Evolutionary conservation across 35 echinoderm and acorn worm species (phyloP).

Genomic region (Ptychodera flava): DNA sequence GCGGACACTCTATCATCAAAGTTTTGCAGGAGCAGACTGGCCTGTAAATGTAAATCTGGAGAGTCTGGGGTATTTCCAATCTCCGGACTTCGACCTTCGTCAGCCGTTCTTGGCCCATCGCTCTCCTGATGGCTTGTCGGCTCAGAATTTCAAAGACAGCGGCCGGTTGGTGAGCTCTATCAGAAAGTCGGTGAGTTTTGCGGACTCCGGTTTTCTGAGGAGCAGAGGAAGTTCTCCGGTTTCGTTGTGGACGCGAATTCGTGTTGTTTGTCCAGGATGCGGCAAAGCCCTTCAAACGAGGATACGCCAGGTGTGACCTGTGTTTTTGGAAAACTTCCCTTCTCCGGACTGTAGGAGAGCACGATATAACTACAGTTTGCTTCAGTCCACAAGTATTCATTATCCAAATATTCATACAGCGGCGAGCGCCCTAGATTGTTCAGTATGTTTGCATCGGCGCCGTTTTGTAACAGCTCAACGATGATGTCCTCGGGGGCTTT

Average conservation of each 20-base stretch:
- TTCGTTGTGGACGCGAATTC: background rate
- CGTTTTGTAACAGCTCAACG: background rate
- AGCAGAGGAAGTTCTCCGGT: background rate
- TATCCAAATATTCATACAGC: slow-evolving; percentile 14
- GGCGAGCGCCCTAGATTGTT: slow-evolving; percentile 20
- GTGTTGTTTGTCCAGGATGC: background rate
- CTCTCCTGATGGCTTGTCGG: background rate
- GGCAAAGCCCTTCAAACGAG: background rate
- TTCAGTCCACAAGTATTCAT: background rate
- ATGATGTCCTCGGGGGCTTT: slow-evolving; percentile 19
- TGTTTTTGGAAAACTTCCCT: no score
- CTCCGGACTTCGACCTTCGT: background rate
- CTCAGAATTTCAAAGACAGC: background rate
- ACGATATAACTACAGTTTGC: background rate
- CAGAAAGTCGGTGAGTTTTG: background rate
- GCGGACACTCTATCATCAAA: no score
- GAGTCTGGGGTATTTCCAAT: background rate
- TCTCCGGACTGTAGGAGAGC: no score
- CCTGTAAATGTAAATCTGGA: background rate
- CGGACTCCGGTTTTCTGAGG: background rate
- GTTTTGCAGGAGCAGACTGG: background rate
- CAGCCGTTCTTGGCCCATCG: background rate
- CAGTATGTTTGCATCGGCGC: slow-evolving; percentile 26
- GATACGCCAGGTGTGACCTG: no score
- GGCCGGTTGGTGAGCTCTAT: background rate